phyloP scores from a whole-genome alignment of 2,113 vertebrate genomes.

The Sigmodon hispidus region DNA sequence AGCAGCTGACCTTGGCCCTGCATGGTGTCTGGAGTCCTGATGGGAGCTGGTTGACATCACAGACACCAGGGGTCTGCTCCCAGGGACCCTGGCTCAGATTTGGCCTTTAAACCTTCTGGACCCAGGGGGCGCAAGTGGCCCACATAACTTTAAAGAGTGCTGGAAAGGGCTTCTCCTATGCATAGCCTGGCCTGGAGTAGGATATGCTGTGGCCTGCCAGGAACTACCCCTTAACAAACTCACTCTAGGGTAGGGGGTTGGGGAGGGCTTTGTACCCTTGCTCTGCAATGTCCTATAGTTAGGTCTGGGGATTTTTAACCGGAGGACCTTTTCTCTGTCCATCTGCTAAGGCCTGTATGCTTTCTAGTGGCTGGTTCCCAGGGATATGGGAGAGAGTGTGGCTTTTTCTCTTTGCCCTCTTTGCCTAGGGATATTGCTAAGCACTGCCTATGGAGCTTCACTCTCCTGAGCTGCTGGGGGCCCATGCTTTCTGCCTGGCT shows the following conservation, averaged over 20 bases:
- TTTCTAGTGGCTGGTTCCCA: neutral
- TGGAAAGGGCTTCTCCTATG: neutral
- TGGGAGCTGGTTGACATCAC: neutral
- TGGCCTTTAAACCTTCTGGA: neutral
- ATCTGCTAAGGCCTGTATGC: rapidly evolving
- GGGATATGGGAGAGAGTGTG: neutral
- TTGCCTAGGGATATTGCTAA: neutral
- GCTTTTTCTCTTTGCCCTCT: neutral
- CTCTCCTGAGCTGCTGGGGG: neutral
- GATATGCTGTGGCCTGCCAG: neutral
- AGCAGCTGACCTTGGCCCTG: no score
- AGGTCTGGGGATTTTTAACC: neutral
- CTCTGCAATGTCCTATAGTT: neutral
- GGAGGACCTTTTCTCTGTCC: neutral
- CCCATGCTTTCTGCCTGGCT: neutral
- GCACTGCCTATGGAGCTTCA: neutral
- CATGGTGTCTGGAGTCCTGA: rapidly evolving
- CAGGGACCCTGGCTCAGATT: neutral
- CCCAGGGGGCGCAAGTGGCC: neutral
- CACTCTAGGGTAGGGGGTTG: neutral
- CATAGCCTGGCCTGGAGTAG: neutral
- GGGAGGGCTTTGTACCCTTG: neutral
- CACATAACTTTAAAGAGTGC: no score
- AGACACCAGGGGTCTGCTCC: neutral
- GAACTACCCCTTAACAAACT: neutral